phyloP scores from a whole-genome alignment of 2,888 invertebrate species.

The Mongoloraphidia duomilia region DNA sequence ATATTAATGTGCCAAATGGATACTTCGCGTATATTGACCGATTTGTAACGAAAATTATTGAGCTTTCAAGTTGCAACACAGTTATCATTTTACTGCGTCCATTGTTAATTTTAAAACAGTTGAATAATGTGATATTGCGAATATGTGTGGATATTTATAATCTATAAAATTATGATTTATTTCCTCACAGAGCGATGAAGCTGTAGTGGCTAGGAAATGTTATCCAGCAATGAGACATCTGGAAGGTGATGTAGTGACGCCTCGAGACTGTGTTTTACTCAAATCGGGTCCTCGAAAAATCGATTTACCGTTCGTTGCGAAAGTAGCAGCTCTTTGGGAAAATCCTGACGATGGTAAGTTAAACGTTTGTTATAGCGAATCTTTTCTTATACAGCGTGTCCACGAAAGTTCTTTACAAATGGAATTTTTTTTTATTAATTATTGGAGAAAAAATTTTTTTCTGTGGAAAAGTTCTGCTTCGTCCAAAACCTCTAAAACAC shows the following conservation, averaged over 20 bases:
- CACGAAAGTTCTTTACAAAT: no score
- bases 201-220: slow-evolving; percentile 62
- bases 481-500: no score
- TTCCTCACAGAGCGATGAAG: slow-evolving; percentile 52
- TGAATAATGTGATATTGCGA: no score
- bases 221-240: slow-evolving; percentile 82
- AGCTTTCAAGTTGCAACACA: no score
- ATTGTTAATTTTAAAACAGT: not conserved
- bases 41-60: no score
- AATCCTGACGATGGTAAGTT: slow-evolving; percentile 77
- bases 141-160: not conserved
- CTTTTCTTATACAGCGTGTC: not conserved
- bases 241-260: slow-evolving; percentile 74
- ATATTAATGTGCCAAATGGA: no score
- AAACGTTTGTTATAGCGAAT: no score
- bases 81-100: not conserved
- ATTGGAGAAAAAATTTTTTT: no score
- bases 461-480: no score
- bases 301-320: slow-evolving; percentile 87
- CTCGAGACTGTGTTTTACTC: slow-evolving; percentile 82
- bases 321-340: slow-evolving; percentile 89
- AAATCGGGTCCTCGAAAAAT: slow-evolving; percentile 70
- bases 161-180: not conserved
- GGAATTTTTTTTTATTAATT: no score
- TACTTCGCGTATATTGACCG: no score